Evolutionary conservation across 53 echinoderm and acorn worm genomes (phyloP).

Genomic region (Hippasteria phrygiana): DNA sequence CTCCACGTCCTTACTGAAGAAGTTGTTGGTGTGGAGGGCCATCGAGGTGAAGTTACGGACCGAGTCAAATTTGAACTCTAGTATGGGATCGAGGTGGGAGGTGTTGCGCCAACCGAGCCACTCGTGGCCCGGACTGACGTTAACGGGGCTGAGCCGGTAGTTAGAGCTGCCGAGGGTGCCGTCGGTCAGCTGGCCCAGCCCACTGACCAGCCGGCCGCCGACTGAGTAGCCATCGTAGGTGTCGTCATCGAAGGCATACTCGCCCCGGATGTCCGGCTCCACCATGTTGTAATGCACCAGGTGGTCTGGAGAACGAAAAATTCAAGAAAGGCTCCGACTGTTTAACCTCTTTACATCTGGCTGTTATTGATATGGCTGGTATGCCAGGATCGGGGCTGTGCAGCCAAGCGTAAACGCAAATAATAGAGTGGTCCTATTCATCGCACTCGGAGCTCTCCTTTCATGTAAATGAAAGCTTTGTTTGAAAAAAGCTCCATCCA

Average conservation of each 20-base stretch:
- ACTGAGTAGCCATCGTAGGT: slow-evolving; percentile 80
- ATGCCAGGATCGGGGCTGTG: too few relatives aligned
- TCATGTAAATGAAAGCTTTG: too few relatives aligned
- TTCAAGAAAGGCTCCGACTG: too few relatives aligned
- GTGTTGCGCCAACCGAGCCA: slow-evolving; percentile 95
- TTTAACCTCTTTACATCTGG: too few relatives aligned
- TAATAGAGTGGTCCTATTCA: too few relatives aligned
- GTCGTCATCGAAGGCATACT: slow-evolving; percentile 81
- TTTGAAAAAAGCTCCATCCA: too few relatives aligned
- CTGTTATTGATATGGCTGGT: too few relatives aligned
- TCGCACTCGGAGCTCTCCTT: too few relatives aligned
- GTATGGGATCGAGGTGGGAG: slow-evolving; percentile 74
- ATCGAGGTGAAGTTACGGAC: slow-evolving; percentile 89
- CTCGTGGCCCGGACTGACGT: slow-evolving; percentile 80
- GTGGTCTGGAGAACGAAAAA: slow-evolving; percentile 71
- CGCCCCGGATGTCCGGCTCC: slow-evolving; percentile 74
- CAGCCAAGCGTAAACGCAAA: too few relatives aligned
- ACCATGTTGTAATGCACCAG: slow-evolving; percentile 87
- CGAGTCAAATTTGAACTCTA: slow-evolving; percentile 86
- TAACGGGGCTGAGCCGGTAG: slow-evolving; percentile 83
- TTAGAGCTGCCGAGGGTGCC: slow-evolving; percentile 83
- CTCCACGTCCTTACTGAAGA: slow-evolving; percentile 85
- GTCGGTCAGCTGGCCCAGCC: slow-evolving; percentile 94
- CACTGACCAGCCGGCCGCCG: slow-evolving; percentile 72
- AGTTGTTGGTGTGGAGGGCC: slow-evolving; percentile 88